phyloP scores from a whole-genome alignment of 1,140 invertebrate species.

The Diabrotica undecimpunctata region DNA sequence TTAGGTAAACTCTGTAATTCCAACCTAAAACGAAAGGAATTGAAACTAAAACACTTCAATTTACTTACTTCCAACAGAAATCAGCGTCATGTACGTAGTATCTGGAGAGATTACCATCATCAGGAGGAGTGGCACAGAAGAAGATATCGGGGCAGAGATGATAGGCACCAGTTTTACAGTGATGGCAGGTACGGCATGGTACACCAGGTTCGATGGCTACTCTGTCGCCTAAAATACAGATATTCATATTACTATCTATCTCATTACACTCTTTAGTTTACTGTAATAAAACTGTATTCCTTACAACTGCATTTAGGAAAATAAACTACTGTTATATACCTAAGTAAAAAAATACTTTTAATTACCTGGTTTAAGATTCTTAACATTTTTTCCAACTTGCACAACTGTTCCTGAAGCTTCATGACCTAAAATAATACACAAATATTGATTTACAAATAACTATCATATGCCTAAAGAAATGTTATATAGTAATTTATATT shows the following conservation, averaged over 20 bases:
- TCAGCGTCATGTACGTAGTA: conserved; percentile 89
- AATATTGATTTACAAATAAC: no score
- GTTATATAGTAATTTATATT: no score
- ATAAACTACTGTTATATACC: not conserved
- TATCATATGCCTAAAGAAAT: no score
- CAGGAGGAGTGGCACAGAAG: conserved; percentile 89
- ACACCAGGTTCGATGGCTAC: conserved; percentile 93
- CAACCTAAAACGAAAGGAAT: no score
- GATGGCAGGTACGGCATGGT: conserved; percentile 78
- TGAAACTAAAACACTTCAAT: no score
- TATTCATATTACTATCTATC: not conserved
- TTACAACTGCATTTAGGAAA: no score
- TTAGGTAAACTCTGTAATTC: no score
- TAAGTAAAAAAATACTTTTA: not conserved
- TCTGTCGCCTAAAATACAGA: conserved; percentile 65
- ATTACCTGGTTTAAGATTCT: conserved; percentile 61
- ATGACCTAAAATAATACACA: conserved; percentile 54
- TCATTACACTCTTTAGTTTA: conserved; percentile 29
- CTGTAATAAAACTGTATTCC: not conserved
- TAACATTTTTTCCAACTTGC: conserved; percentile 70
- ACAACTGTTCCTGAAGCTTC: conserved; percentile 77
- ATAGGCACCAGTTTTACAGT: conserved; percentile 84
- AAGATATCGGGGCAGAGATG: conserved; percentile 83
- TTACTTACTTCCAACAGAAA: conserved; percentile 83
- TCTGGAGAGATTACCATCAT: conserved; percentile 78